phyloP scores from a whole-genome alignment of 2,113 vertebrate species.

The Proteles cristata region DNA sequence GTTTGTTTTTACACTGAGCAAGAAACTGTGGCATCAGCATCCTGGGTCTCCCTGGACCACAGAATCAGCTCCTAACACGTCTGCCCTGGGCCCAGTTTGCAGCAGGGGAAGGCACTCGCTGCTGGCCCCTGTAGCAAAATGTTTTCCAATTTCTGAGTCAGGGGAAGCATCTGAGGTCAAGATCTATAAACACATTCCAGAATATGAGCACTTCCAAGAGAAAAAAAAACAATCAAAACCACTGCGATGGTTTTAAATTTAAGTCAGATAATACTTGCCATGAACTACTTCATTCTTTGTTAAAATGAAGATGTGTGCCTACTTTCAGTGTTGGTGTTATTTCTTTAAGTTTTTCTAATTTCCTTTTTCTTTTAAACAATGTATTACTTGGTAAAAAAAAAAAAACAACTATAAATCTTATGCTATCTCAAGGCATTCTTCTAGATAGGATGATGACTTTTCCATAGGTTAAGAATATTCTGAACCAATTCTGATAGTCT shows the following conservation, averaged over 20 bases:
- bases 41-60: not conserved
- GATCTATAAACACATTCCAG: slow-evolving; percentile 59
- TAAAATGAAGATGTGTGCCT: not conserved
- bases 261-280: not conserved
- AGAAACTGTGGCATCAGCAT: not conserved
- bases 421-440: slow-evolving; percentile 36
- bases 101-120: not conserved
- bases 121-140: not conserved
- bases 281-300: not conserved
- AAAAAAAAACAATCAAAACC: slow-evolving; percentile 29
- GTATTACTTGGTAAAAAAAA: not conserved
- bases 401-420: slow-evolving; percentile 24
- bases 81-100: not conserved
- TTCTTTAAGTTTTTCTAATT: not conserved
- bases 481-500: not conserved
- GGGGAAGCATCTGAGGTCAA: slow-evolving; percentile 61
- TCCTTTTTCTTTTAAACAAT: not conserved
- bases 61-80: not conserved
- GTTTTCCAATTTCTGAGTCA: slow-evolving; percentile 55
- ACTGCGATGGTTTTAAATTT: not conserved
- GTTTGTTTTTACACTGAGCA: not conserved
- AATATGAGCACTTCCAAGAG: slow-evolving; percentile 45
- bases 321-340: not conserved
- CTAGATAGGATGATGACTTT: slow-evolving; percentile 2
- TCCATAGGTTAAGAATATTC: not conserved